phyloP scores from a whole-genome alignment of 1,140 invertebrate species.

The Antheraea mylitta region DNA sequence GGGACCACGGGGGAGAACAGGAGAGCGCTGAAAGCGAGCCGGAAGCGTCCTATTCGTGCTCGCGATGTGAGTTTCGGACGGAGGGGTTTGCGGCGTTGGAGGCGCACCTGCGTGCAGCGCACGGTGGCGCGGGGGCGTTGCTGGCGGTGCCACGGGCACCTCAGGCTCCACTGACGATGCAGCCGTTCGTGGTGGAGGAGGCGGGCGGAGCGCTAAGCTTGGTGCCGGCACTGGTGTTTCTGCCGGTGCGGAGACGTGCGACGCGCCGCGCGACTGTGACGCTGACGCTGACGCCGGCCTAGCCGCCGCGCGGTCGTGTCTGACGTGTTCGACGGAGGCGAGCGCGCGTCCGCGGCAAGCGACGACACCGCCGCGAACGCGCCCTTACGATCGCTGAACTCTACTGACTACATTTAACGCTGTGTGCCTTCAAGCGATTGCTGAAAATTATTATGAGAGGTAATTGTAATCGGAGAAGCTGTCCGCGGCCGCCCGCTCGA shows the following conservation, averaged over 20 bases:
- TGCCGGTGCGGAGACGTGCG: conserved; percentile 92
- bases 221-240: conserved; percentile 93
- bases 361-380: conserved; percentile 50
- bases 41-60: conserved; percentile 79
- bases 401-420: conserved; percentile 74
- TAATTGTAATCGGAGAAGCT: conserved; percentile 66
- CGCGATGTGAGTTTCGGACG: conserved; percentile 84
- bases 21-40: conserved; percentile 36
- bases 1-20: conserved; percentile 38
- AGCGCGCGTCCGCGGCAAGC: conserved; percentile 8
- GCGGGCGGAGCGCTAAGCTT: conserved; percentile 80
- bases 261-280: conserved; percentile 90
- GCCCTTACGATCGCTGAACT: conserved; percentile 54
- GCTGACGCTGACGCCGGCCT: conserved; percentile 95
- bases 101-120: conserved; percentile 82
- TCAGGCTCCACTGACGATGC: conserved; percentile 85
- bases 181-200: conserved; percentile 91
- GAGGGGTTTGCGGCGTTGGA: conserved; percentile 82
- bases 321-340: not conserved
- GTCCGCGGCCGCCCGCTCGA: conserved; percentile 56
- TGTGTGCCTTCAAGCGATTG: conserved; percentile 78
- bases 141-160: conserved; percentile 83
- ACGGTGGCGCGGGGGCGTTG: conserved; percentile 81
- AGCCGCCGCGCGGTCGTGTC: conserved; percentile 44
- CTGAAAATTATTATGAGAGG: conserved; percentile 65